Base-by-base conservation (phyloP, 2,797 vertebrate genomes). In the Mormyrops boulengeri region DNA sequence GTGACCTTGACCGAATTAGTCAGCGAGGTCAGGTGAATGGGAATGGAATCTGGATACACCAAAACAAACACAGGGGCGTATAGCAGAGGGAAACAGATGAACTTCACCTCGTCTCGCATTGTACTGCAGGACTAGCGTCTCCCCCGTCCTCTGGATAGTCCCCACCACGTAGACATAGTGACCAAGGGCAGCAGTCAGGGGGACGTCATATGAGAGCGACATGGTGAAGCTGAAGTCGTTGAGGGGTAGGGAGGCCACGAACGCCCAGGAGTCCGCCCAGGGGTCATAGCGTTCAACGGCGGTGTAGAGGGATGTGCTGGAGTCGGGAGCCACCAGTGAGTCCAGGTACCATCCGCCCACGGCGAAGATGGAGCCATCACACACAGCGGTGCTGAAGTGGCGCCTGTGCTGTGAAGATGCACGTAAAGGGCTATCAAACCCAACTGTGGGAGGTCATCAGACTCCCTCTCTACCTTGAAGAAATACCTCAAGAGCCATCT, bases 281-380 rank as follows among this genome's bases (percentile, higher is more conserved):
- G 96, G 96, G 91, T 97, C 94, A 57, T 97, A 97, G 90, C 94
- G 17, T 90, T 97, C 97, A 30, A 97, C 96, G 4, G 97, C 96
- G 9, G 95, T 94, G 88, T 96, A 96, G 44, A 97, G 92, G 88
- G 94, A 90, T 2, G 97, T 97, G 93, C 91, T 92, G 89, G 94
- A 95, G 93, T 96, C 96, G 0, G 96, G 96, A 6, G 93, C 92
- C 91, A 96, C 93, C 52, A 97, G 93, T 1, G 95, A 95, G 84
- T 96, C 96, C 91, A 96, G 93, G 88, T 97, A 96, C 97, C 96
- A 97, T 91, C 97, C 96, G 0, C 97, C 96, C 7, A 97, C 89
- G 0, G 96, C 96, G 0, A 96, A 97, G 91, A 97, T 96, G 84
- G 90, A 92, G 52, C 95, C 95, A 30, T 93, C 95, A 91, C 95